Conservation (phyloP, 2,888 invertebrate genomes). For the Chymomyza caudatula region DNA sequence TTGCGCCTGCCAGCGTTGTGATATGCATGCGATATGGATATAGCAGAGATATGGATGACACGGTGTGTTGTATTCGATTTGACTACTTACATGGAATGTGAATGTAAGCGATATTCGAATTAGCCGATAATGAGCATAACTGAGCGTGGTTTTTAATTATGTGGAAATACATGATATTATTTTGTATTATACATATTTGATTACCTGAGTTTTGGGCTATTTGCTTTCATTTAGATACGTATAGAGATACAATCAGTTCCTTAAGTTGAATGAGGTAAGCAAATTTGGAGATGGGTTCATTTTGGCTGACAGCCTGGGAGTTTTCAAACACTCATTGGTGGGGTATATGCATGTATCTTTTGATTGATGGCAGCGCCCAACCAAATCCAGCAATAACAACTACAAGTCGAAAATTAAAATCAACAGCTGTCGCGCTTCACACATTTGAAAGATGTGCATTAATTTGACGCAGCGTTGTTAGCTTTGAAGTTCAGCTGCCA, state of each 20-base stretch:
- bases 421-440: conserved; percentile 34
- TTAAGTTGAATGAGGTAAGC: neutral
- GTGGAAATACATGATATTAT: neutral
- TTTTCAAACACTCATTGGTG: conserved; percentile 2
- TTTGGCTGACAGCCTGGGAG: conserved; percentile 47
- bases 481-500: conserved; percentile 42
- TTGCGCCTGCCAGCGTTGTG: neutral
- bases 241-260: conserved; percentile 8
- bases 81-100: neutral
- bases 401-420: conserved; percentile 1
- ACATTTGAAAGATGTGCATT: conserved; percentile 20
- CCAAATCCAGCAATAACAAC: conserved; percentile 12
- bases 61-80: neutral
- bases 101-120: neutral
- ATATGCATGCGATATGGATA: neutral
- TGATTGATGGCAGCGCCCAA: conserved; percentile 67
- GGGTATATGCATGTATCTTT: conserved; percentile 25
- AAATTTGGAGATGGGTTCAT: conserved; percentile 54
- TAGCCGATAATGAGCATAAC: neutral
- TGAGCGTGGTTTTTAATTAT: neutral
- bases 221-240: neutral
- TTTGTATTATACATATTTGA: neutral
- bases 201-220: neutral
- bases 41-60: neutral
- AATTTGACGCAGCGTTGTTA: conserved; percentile 5